Evolutionary conservation across 1,140 invertebrate genomes (phyloP), one percentile per base, ranked within the genome.

Genomic region (Achatina immaculata): DNA sequence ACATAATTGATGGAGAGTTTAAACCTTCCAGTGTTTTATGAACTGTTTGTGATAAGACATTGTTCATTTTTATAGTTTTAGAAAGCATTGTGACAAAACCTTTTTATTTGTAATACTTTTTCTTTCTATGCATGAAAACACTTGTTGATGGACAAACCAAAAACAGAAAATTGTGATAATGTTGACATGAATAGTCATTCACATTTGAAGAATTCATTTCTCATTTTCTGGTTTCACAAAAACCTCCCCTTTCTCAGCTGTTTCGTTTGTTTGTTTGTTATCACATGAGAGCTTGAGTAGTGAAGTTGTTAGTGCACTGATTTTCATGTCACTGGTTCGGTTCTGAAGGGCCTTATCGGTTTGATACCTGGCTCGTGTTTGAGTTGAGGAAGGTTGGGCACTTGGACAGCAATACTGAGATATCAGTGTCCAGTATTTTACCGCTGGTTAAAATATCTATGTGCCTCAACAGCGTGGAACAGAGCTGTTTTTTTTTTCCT

Each of bases 41-140:
- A 68, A 68, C 38, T n/a, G 16, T 77, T 78, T 78, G 77, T 78
- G 77, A 78, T 78, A 78, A 68, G 43, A 78, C 77, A 78, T 78
- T 48, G n/a, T 69, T 28, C 77, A 78, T 78, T 69, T 69, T 28
- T 69, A 28, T 68, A 69, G 48, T 69, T 31, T 48, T 78, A 43
- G 77, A 78, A 78, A 78, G 77, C 77, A 78, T 78, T 78, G 77
- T 78, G 77, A 78, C 77, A 68, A 78, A 43, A 78, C 45, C 19
- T n/a, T 68, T 69, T 78, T 1, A 9, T 65, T 40, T 38, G 58
- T 62, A 36, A 66, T 66, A n/a, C 31, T 38, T 78, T 40, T 45
- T 34, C 62, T 45, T 69, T 69, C 77, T 78, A 78, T 78, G 77
- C 77, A 78, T 68, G 7, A 55, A 40, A 6, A 21, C 14, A n/a